phyloP scores from a whole-genome alignment of 2,797 vertebrate species.

The Argya squamiceps region DNA sequence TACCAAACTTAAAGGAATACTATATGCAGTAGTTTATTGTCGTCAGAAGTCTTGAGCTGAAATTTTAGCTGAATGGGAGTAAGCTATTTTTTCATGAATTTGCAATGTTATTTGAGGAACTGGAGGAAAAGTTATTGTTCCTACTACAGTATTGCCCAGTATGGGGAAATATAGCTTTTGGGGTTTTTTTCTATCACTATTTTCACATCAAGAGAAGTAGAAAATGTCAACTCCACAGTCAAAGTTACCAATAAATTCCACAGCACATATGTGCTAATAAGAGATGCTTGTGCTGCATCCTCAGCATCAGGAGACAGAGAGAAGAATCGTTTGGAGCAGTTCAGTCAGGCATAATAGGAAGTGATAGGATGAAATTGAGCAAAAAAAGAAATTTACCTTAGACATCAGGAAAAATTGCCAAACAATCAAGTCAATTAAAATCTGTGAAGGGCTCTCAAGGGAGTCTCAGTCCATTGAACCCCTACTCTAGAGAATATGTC shows the following conservation, averaged over 20 bases:
- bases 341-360: constrained; percentile 24
- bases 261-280: background rate
- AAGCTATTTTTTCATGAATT: background rate
- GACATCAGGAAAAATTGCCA: constrained; percentile 33
- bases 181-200: background rate
- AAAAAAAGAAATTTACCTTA: constrained; percentile 37
- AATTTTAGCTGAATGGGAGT: background rate
- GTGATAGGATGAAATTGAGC: constrained; percentile 49
- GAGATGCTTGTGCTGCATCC: background rate
- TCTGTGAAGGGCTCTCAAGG: constrained; percentile 24
- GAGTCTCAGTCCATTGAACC: constrained; percentile 5
- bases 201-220: background rate
- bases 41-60: background rate
- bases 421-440: constrained; percentile 55
- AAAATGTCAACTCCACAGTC: background rate
- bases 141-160: background rate
- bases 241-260: background rate
- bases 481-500: background rate
- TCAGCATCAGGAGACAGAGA: background rate
- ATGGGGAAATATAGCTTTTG: background rate
- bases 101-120: background rate
- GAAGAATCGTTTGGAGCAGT: constrained; percentile 33
- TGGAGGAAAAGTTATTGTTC: background rate
- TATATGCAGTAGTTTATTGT: background rate
- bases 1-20: background rate